These are phyloP conservation scores for Montipora sp. DNA, from an alignment of 64 coral and sea anemone genomes.

Conservation along the genomic window DNA sequence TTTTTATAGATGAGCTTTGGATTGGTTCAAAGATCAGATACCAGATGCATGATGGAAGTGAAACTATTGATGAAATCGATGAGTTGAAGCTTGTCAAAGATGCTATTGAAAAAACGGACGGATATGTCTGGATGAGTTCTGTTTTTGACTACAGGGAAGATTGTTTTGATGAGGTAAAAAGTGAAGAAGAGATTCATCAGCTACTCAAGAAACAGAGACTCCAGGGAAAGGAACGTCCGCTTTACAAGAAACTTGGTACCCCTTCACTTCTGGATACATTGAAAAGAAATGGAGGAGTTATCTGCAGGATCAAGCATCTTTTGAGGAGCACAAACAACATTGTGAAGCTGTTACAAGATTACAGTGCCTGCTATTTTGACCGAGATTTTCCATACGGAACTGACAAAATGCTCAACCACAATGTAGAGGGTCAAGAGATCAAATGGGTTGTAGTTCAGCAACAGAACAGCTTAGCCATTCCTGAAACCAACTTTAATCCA, in stretches of 20 bases:
- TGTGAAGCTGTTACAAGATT: conserved; percentile 45
- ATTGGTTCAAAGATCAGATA: conserved; percentile 63
- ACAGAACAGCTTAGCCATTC: background rate
- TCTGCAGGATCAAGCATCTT: conserved; percentile 5
- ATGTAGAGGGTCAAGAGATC: conserved; percentile 48
- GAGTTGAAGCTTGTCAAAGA: conserved; percentile 21
- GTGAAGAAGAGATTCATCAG: background rate
- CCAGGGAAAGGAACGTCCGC: background rate
- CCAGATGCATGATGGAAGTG: conserved; percentile 4
- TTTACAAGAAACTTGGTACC: conserved; percentile 11
- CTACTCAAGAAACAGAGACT: background rate
- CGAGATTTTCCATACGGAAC: conserved; percentile 55
- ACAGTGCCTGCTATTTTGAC: conserved; percentile 40
- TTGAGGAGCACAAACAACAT: conserved; percentile 53
- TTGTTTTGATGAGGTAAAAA: conserved; percentile 21
- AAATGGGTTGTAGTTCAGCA: conserved; percentile 49
- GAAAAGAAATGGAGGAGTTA: conserved; percentile 9
- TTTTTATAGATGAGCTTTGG: conserved; percentile 67
- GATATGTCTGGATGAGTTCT: conserved; percentile 67
- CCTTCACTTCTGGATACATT: background rate
- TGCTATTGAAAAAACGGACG: conserved; percentile 14
- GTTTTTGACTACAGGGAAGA: conserved; percentile 51
- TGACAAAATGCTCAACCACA: conserved; percentile 52
- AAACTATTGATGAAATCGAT: background rate
- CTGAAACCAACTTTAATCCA: background rate